phyloP scores from a whole-genome alignment of 2,888 invertebrate genomes.

The Aleiodes leptofemur region DNA sequence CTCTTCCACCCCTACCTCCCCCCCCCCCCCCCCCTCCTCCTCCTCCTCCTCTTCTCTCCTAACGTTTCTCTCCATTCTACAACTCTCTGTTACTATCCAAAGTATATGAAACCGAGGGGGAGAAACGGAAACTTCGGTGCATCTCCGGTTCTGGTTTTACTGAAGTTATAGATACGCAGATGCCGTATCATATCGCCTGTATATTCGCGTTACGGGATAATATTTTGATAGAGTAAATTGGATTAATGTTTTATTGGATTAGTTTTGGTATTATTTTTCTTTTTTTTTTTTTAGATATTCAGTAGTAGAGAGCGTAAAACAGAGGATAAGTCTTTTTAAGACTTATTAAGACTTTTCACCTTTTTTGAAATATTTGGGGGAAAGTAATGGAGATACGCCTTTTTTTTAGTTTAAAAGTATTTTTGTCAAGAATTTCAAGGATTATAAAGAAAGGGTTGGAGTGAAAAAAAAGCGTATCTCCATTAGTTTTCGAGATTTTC shows the following conservation, averaged over 20 bases:
- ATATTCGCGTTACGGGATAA: constrained; percentile 21
- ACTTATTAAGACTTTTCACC: too few species aligned
- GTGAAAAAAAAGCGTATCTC: too few species aligned
- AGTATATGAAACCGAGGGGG: constrained; percentile 27
- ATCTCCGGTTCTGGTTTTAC: constrained; percentile 34
- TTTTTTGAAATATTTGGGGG: too few species aligned
- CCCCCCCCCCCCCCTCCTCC: background rate
- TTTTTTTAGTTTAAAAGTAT: too few species aligned
- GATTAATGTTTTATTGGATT: constrained; percentile 6
- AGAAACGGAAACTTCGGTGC: constrained; percentile 37
- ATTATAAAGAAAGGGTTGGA: too few species aligned
- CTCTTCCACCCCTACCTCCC: background rate
- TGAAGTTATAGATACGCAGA: constrained; percentile 42
- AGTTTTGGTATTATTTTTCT: too few species aligned
- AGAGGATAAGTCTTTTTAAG: too few species aligned
- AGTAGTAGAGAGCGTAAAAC: too few species aligned
- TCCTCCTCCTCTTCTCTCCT: background rate
- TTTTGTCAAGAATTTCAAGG: too few species aligned
- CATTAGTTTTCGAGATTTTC: too few species aligned
- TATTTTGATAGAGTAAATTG: constrained; percentile 24
- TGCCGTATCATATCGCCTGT: constrained; percentile 37
- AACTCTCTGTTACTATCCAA: background rate
- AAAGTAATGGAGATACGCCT: too few species aligned
- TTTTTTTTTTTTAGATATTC: too few species aligned
- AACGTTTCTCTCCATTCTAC: constrained; percentile 1